Evolutionary conservation across 2,888 invertebrate genomes (phyloP).

Genomic region (Pachymerium ferrugineum): DNA sequence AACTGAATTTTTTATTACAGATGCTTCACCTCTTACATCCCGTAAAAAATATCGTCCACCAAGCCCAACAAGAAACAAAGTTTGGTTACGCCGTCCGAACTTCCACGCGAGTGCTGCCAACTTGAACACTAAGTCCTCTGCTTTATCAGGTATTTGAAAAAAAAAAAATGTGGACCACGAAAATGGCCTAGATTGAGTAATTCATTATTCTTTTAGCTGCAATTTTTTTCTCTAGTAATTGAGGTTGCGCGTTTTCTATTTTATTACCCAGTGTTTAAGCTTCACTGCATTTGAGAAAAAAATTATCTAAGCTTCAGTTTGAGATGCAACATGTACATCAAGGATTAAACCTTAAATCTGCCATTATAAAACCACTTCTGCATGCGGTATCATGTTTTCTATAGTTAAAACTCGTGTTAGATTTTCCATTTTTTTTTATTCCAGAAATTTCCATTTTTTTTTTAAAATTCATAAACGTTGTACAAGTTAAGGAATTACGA

Average conservation of each 20-base stretch:
- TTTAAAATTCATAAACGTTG: no score
- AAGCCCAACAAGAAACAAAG: conserved; percentile 16
- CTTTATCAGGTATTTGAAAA: conserved; percentile 30
- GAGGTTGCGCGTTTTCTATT: not conserved
- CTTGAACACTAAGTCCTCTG: conserved; percentile 10
- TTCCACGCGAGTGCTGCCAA: not conserved
- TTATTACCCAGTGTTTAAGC: not conserved
- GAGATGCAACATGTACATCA: not conserved
- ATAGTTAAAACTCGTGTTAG: not conserved
- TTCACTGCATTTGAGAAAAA: not conserved
- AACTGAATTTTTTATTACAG: conserved; percentile 9
- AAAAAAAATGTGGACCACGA: not conserved
- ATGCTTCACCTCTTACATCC: conserved; percentile 15
- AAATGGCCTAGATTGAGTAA: conserved; percentile 1
- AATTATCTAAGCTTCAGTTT: not conserved
- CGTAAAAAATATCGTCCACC: conserved; percentile 28
- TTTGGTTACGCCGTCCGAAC: not conserved
- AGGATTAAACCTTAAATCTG: not conserved
- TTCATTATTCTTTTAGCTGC: not conserved
- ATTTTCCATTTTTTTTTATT: not conserved
- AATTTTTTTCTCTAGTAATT: not conserved
- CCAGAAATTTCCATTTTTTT: not conserved
- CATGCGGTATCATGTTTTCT: not conserved
- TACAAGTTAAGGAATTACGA: not conserved
- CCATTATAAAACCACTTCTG: not conserved